Percentiles rank a stretch among this genome's conserved stretches.
Evolutionary conservation across 2,113 vertebrate species (phyloP).

Genomic region (Ibidorhyncha struthersii): DNA sequence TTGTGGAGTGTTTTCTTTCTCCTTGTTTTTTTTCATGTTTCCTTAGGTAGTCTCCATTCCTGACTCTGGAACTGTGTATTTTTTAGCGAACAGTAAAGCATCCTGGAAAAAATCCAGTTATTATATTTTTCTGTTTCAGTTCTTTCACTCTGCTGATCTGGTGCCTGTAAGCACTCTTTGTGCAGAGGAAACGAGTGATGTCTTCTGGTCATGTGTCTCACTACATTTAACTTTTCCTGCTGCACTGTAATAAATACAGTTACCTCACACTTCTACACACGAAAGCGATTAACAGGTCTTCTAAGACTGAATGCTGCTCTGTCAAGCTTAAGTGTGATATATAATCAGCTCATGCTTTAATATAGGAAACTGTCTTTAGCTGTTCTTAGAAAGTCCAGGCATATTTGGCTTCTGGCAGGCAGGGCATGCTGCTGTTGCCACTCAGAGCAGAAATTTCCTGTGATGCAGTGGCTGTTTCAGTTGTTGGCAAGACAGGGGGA

Average conservation of each 20-base stretch:
- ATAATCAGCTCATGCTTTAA: neutral
- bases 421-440: neutral
- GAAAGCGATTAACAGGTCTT: neutral
- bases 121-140: neutral
- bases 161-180: neutral
- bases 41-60: neutral
- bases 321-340: neutral
- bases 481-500: neutral
- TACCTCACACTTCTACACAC: neutral
- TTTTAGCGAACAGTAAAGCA: neutral
- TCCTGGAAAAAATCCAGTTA: neutral
- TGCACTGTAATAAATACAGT: neutral
- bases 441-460: neutral
- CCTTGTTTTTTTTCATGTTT: neutral
- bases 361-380: neutral
- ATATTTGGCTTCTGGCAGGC: neutral
- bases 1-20: neutral
- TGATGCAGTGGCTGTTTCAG: neutral
- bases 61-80: neutral
- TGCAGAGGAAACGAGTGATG: neutral
- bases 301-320: neutral
- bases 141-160: neutral
- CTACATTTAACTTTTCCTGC: neutral
- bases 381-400: neutral
- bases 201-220: neutral